Evolutionary conservation across 2,113 vertebrate genomes (phyloP).

Genomic region (Coturnix japonica): DNA sequence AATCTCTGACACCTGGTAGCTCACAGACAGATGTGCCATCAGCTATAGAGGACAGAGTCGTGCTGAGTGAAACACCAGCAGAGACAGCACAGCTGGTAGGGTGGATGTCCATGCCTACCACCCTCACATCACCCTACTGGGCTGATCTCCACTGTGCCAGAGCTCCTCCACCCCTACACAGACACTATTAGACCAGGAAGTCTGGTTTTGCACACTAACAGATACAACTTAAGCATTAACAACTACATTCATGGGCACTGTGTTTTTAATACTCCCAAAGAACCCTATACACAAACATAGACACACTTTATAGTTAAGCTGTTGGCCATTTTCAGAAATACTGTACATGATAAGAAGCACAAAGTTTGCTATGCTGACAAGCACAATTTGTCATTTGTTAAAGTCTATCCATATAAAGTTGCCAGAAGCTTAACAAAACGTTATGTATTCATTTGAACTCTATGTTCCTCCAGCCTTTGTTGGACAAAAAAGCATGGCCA

Average conservation of each 20-base stretch:
- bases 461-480: conserved; percentile 63
- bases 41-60: background rate
- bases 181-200: background rate
- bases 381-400: conserved; percentile 36
- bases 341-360: background rate
- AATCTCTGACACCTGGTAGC: background rate
- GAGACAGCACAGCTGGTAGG: background rate
- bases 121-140: rapidly evolving
- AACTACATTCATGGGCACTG: background rate
- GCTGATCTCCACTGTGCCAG: rapidly evolving
- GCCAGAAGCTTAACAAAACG: conserved; percentile 63
- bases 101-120: rapidly evolving
- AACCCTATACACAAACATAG: background rate
- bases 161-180: background rate
- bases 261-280: background rate
- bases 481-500: conserved; percentile 42
- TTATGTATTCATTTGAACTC: conserved; percentile 73
- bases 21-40: rapidly evolving
- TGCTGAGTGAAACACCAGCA: background rate
- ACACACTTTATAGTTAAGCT: background rate
- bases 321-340: background rate
- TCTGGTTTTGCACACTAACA: background rate
- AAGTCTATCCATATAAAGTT: conserved; percentile 10
- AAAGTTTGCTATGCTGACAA: conserved; percentile 13
- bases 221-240: background rate